Conservation (phyloP, 2,113 vertebrate species). For the Micronisus gabar region DNA sequence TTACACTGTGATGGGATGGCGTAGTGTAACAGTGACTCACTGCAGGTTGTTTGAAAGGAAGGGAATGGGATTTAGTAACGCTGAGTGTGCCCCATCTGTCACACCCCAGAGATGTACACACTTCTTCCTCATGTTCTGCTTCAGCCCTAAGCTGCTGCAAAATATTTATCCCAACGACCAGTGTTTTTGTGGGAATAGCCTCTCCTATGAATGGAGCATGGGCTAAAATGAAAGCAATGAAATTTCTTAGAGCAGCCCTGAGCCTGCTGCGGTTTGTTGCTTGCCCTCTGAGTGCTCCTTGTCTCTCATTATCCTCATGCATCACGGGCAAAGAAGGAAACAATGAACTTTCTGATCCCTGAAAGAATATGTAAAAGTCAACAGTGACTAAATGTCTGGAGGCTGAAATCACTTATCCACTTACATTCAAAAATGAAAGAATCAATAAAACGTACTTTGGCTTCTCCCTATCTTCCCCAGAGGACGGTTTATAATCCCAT, state of each 20-base stretch:
- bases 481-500: not conserved
- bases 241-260: not conserved
- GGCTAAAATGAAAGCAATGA: not conserved
- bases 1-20: not conserved
- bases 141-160: not conserved
- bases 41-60: not conserved
- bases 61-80: slow-evolving; percentile 12
- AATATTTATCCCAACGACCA: not conserved
- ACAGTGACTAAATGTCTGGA: not conserved
- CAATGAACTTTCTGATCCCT: slow-evolving; percentile 2
- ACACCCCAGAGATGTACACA: not conserved
- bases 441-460: not conserved
- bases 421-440: not conserved
- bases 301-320: not conserved
- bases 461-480: not conserved
- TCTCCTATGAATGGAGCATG: not conserved
- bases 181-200: not conserved
- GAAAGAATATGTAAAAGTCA: not conserved
- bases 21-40: slow-evolving; percentile 12
- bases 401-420: not conserved
- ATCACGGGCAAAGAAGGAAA: not conserved
- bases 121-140: not conserved
- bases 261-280: not conserved
- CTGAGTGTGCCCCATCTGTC: not conserved
- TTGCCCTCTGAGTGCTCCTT: not conserved